phyloP scores from a whole-genome alignment of 2,113 vertebrate species.

The Chiloscyllium plagiosum region DNA sequence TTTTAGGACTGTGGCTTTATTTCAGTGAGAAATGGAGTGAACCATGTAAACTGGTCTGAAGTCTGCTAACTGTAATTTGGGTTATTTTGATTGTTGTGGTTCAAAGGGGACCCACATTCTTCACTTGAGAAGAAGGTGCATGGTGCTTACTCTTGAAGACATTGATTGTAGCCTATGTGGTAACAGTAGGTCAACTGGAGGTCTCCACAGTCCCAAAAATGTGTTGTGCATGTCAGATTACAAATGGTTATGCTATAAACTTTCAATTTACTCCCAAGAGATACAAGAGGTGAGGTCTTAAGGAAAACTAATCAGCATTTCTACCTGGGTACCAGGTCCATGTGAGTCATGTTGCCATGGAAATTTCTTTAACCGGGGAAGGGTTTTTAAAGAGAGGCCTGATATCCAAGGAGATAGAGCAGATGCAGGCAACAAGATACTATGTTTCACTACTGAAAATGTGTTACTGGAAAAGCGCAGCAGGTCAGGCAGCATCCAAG shows the following conservation, averaged over 20 bases:
- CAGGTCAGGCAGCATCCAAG: too few species aligned
- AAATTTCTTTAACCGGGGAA: neutral
- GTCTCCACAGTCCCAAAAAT: neutral
- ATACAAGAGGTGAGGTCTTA: neutral
- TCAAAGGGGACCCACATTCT: neutral
- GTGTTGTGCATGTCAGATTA: neutral
- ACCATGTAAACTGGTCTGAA: neutral
- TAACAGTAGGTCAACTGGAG: neutral
- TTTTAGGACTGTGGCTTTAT: neutral
- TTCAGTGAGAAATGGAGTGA: neutral
- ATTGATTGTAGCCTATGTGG: neutral
- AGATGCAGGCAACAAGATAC: neutral
- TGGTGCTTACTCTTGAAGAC: neutral
- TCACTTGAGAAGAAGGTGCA: neutral
- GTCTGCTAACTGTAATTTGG: neutral
- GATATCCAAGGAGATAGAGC: neutral
- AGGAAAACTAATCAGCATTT: neutral
- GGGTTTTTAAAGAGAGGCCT: neutral
- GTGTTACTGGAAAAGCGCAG: too few species aligned
- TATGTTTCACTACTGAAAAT: neutral
- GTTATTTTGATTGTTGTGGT: neutral
- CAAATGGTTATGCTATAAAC: neutral
- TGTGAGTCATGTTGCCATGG: neutral
- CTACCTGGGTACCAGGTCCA: neutral
- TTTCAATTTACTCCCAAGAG: neutral